Percentiles rank a stretch among this genome's conserved stretches.
phyloP scores from a whole-genome alignment of 2,888 invertebrate genomes.

The Hydrotaea diabolus region DNA sequence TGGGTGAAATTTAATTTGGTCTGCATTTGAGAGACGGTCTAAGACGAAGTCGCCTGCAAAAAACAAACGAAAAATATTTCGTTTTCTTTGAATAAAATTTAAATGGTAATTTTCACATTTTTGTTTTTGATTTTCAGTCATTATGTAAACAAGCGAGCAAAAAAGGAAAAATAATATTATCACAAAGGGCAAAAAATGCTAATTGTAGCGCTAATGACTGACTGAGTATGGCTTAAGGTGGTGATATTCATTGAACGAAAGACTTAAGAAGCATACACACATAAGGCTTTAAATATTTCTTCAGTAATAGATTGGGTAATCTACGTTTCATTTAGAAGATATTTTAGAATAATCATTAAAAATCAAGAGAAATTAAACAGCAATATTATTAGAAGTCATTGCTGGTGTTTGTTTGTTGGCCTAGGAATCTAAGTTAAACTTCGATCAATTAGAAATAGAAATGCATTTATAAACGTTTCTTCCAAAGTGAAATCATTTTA shows the following conservation, averaged over 20 bases:
- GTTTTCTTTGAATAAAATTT: constrained; percentile 21
- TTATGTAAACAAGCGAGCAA: neutral
- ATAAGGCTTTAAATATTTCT: no score
- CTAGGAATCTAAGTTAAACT: neutral
- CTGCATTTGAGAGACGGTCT: neutral
- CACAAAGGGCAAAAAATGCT: constrained; percentile 9
- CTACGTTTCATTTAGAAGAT: no score
- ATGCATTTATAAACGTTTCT: no score
- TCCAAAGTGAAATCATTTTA: no score
- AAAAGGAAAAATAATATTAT: neutral
- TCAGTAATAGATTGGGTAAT: no score
- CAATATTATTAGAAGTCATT: no score
- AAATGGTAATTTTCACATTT: constrained; percentile 18
- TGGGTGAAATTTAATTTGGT: constrained; percentile 28
- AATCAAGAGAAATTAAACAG: no score
- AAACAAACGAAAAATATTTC: neutral
- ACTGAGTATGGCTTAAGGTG: no score
- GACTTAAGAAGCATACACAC: constrained; percentile 11
- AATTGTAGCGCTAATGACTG: neutral
- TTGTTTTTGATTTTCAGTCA: neutral
- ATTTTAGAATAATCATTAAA: no score
- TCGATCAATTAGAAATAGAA: no score
- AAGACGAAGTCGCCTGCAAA: neutral
- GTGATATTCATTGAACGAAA: neutral
- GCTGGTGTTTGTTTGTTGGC: neutral